phyloP scores from a whole-genome alignment of 1,140 invertebrate species.

The Amyelois transitella region DNA sequence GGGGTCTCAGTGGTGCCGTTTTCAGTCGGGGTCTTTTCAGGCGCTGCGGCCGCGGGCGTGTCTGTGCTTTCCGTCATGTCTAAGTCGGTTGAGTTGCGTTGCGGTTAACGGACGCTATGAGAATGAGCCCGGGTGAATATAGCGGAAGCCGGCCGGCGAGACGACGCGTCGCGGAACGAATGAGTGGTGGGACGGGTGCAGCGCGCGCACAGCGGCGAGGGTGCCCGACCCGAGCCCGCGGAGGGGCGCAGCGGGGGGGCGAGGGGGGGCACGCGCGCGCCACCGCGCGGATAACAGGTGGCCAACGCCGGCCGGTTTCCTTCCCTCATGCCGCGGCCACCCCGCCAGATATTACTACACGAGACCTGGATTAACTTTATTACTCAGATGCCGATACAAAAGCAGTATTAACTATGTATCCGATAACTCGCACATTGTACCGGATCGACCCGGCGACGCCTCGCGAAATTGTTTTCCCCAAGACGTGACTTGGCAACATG shows the following conservation, averaged over 20 bases:
- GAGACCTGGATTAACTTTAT: slow-evolving; percentile 66
- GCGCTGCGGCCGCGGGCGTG: slow-evolving; percentile 66
- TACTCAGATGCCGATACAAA: slow-evolving; percentile 49
- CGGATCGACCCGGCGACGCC: slow-evolving; percentile 14
- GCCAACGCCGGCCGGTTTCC: slow-evolving; percentile 41
- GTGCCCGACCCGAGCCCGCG: slow-evolving; percentile 21
- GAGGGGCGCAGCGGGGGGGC: slow-evolving; percentile 15
- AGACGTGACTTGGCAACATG: slow-evolving; percentile 60
- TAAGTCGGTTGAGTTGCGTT: slow-evolving; percentile 28
- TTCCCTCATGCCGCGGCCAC: slow-evolving; percentile 24
- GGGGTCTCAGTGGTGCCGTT: slow-evolving; percentile 68
- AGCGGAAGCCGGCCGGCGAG: slow-evolving; percentile 50
- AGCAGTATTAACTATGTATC: slow-evolving; percentile 29
- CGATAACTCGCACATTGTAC: slow-evolving; percentile 5
- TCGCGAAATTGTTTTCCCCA: slow-evolving; percentile 23
- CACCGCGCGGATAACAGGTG: slow-evolving; percentile 44
- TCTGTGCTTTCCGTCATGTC: slow-evolving; percentile 72
- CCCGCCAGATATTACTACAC: slow-evolving; percentile 54
- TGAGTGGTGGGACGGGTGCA: slow-evolving; percentile 56
- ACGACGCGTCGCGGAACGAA: slow-evolving; percentile 64
- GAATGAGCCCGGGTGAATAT: slow-evolving; percentile 48
- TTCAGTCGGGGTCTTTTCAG: slow-evolving; percentile 67
- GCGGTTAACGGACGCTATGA: slow-evolving; percentile 45
- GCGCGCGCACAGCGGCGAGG: slow-evolving; percentile 40
- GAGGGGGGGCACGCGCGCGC: slow-evolving; percentile 22